Evolutionary conservation across 1,140 invertebrate genomes (phyloP), one percentile per base, ranked within the genome.

Genomic region (Brachystomella parvula): DNA sequence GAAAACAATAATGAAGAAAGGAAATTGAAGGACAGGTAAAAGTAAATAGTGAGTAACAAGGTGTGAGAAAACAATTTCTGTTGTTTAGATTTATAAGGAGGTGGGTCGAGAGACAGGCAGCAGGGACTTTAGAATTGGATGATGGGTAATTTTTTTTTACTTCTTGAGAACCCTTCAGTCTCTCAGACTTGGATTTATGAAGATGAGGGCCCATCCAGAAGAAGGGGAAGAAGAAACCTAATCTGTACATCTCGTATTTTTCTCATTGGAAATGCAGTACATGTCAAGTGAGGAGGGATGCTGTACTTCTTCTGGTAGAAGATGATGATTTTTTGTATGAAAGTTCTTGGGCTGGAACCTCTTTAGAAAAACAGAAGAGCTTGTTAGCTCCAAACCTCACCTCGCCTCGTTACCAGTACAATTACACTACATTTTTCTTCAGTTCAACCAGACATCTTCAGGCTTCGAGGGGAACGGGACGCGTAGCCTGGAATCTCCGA

Each of bases 341-440:
- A n/a, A n/a, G n/a, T n/a, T n/a, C n/a, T n/a, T n/a, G n/a, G n/a
- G n/a, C n/a, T n/a, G n/a, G n/a, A n/a, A n/a, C n/a, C n/a, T n/a
- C 39, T 44, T n/a, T 44, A 44, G 9, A 44, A 53, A 53, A 53
- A 9, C 9, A 44, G 33, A 2, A 19, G n/a, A n/a, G n/a, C 30
- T 62, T 44, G 61, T 33, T 60, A 29, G 58, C 58, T 60, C 58
- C 6, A 29, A 26, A 32, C 9, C 29, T 62, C 30, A 62, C 61
- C 30, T 35, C 30, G 24, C 61, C 61, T 62, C 35, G 61, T 62
- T 62, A 24, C 21, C 58, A 28, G 17, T 28, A 24, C 58, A 60
- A 60, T 24, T 30, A 39, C 35, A 39, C 6, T 9, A 39, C 35
- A 39, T 39, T 39, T 39, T 39, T 39, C 35, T 39, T 39, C 35